Base-by-base conservation (phyloP, 2,113 vertebrate species). In the Amazona guildingii region DNA sequence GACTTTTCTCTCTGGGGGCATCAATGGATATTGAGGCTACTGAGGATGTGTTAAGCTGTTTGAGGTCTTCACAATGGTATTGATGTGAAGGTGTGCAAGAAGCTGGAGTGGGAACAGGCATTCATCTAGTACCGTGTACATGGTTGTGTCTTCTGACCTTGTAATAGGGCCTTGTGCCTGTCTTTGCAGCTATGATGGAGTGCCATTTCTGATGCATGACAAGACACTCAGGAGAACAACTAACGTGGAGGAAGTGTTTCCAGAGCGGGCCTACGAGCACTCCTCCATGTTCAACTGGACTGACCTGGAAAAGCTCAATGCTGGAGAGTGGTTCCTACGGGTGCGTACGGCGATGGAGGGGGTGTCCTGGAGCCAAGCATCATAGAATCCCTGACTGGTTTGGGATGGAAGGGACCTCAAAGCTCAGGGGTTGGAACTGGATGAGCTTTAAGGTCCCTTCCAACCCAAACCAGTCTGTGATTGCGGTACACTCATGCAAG, bases 211-310 rank as follows among this genome's bases (percentile, higher is more conserved):
- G 31, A 99, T 99, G 99, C 98, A 99, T 0, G 99, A 99, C 63
- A 68, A 77, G 73, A 99, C 98, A 0, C 95, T 99, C 90, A 98
- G 98, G 81, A 97, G 99, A 57, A 99, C 99, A 48, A 99, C 99
- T 7, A 98, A 99, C 0, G 98, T 99, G 73, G 97, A 98, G 25
- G 97, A 97, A 51, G 83, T 98, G 37, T 99, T 99, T 43, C 99
- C 99, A 3, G 93, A 96, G 86, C 90, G 99, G 8, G 98, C 98
- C 84, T 82, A 92, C 0, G 94, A 98, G 6, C 99, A 99, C 1
- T 98, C 98, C 72, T 98, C 99, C 70, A 98, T 98, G 97, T 98
- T 99, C 97, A 99, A 99, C 98, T 99, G 99, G 99, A 99, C 99
- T 0, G 97, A 99, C 95, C 97, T 99, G 17, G 98, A 99, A 74